These are phyloP conservation scores for Parazoanthus atlanticus DNA, from an alignment of 92 coral and sea anemone species.

Conservation along the genomic window DNA sequence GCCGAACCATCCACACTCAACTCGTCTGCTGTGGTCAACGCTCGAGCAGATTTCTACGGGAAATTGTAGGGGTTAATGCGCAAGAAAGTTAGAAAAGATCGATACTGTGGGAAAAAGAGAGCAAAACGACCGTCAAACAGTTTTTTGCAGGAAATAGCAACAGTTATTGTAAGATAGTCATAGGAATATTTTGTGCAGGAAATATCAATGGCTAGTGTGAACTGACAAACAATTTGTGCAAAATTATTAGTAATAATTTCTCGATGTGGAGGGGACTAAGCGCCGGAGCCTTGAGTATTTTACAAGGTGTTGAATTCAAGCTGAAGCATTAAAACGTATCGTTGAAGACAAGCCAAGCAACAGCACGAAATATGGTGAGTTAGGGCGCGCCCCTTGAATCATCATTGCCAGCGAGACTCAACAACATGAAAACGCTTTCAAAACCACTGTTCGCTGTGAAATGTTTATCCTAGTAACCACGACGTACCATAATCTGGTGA, in stretches of 20 bases:
- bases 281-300: too few relatives aligned
- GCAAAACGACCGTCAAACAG: background rate
- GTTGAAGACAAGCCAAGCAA: too few relatives aligned
- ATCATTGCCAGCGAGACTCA: background rate
- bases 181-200: background rate
- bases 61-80: background rate
- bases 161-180: too few relatives aligned
- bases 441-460: background rate
- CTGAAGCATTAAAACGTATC: too few relatives aligned
- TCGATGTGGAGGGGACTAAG: too few relatives aligned
- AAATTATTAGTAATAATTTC: too few relatives aligned
- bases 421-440: too few relatives aligned
- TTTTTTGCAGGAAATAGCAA: too few relatives aligned
- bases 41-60: background rate
- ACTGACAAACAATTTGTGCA: too few relatives aligned
- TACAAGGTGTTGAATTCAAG: too few relatives aligned
- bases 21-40: slow-evolving; percentile 6
- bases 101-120: background rate
- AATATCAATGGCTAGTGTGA: background rate
- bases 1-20: slow-evolving; percentile 29
- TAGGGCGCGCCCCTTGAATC: too few relatives aligned
- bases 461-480: background rate
- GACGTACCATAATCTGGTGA: background rate
- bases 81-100: background rate
- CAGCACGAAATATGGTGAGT: too few relatives aligned